Evolutionary conservation across 2,888 invertebrate genomes (phyloP).

Genomic region (Drosophila meridiana): DNA sequence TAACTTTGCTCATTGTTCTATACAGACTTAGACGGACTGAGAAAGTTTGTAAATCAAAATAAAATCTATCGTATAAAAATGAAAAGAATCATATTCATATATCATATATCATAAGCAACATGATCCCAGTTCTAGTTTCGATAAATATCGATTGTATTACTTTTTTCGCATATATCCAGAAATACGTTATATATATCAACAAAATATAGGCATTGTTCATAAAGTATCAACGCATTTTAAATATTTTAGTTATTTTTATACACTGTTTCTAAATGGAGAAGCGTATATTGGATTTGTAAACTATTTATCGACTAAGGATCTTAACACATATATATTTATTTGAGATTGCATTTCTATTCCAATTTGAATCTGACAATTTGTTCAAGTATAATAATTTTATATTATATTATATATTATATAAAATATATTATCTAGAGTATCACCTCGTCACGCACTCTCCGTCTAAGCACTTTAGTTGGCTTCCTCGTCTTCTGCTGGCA

Average conservation of each 20-base stretch:
- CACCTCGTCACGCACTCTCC: background rate
- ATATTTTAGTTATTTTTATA: background rate
- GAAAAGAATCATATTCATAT: no score
- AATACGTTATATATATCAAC: background rate
- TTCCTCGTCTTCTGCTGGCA: slow-evolving; percentile 15
- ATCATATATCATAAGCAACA: background rate
- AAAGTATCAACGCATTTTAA: no score
- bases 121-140: background rate
- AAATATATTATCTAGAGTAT: background rate
- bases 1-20: background rate
- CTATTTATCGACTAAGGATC: background rate
- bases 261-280: no score
- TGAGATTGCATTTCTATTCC: background rate
- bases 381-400: no score
- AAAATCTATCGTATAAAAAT: background rate
- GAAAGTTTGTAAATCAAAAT: background rate
- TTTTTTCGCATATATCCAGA: background rate
- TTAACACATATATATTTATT: no score
- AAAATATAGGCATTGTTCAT: background rate
- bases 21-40: background rate
- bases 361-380: no score
- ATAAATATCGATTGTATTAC: background rate
- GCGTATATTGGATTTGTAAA: background rate
- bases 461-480: background rate
- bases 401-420: no score